A percentile compares a stretch with the other conserved stretches of the same genome.
Evolutionary conservation across 2,888 invertebrate species (phyloP).

Genomic region (Ramazzottius varieornatus): DNA sequence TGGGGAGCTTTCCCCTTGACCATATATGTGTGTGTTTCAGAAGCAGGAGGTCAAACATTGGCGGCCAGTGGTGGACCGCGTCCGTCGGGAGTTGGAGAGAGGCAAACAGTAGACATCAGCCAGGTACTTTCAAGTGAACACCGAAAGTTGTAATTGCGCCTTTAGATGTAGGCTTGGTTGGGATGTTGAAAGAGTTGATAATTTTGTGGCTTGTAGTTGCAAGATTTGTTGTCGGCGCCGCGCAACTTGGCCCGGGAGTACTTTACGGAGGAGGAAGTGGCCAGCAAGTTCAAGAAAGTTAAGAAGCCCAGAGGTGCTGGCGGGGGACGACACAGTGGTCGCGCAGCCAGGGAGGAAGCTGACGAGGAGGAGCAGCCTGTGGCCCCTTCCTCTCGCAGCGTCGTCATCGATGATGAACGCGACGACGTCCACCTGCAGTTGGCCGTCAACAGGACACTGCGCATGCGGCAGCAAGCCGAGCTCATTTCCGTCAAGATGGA

Average conservation of each 20-base stretch:
- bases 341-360: too few relatives aligned
- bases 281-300: constrained; percentile 8
- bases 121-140: too few relatives aligned
- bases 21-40: too few relatives aligned
- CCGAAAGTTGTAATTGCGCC: too few relatives aligned
- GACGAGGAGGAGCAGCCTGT: neutral
- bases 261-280: constrained; percentile 51
- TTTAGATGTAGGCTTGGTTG: too few relatives aligned
- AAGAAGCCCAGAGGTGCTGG: neutral
- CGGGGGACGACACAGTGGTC: neutral
- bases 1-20: too few relatives aligned
- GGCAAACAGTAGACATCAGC: too few relatives aligned
- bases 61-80: too few relatives aligned
- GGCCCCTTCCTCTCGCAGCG: neutral
- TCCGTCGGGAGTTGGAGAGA: too few relatives aligned
- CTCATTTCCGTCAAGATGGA: constrained; percentile 6
- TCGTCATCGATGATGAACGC: constrained; percentile 29
- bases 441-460: constrained; percentile 42
- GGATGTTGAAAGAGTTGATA: too few relatives aligned
- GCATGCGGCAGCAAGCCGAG: constrained; percentile 33
- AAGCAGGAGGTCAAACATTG: too few relatives aligned
- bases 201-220: too few relatives aligned
- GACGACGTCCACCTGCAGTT: constrained; percentile 37
- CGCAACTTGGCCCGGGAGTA: constrained; percentile 58
- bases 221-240: constrained; percentile 40